Base-by-base conservation (phyloP, 2,113 vertebrate genomes). In the Helogale parvula region DNA sequence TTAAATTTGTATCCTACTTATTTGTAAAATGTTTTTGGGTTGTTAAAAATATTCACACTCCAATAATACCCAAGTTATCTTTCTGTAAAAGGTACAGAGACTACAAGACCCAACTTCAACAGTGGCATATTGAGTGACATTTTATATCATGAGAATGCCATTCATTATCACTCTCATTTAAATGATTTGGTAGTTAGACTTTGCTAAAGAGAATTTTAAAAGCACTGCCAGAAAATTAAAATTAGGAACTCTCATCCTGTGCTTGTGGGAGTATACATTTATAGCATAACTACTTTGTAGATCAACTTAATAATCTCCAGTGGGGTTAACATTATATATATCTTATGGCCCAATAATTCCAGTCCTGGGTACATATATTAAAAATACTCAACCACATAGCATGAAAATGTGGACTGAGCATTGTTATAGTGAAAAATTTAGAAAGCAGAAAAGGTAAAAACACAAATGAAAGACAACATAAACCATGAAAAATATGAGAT, bases 111-210 rank as follows among this genome's bases (percentile, higher is more conserved):
- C 95, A 97, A 82, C 94, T 98, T 98, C 97, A 97, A 92, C 68
- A 96, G 50, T 47, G 71, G 86, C 82, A 76, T 92, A 90, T 83
- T 79, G 47, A 68, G 80, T 68, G 94, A 85, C 79, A 92, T 0
- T 4, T 89, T 90, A 88, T 96, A 88, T 92, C 96, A 94, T 85
- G 98, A 93, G 94, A 97, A 98, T 96, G 93, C 76, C 23, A 71
- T 97, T 98, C 82, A 35, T 76, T 91, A 13, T 98, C 94, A 87
- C 95, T 94, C 96, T 98, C 12, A 5, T 97, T 97, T 98, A 97
- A 98, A 96, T 88, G 90, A 95, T 97, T 96, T 97, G 96, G 94
- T 98, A 93, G 91, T 97, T 98, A 97, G 63, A 90, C 17, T 69
- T 96, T 77, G 68, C 68, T 97, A 92, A 87, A 97, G 89, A 97